Conservation (phyloP, 1,140 invertebrate genomes). For the Ectropis grisescens region DNA sequence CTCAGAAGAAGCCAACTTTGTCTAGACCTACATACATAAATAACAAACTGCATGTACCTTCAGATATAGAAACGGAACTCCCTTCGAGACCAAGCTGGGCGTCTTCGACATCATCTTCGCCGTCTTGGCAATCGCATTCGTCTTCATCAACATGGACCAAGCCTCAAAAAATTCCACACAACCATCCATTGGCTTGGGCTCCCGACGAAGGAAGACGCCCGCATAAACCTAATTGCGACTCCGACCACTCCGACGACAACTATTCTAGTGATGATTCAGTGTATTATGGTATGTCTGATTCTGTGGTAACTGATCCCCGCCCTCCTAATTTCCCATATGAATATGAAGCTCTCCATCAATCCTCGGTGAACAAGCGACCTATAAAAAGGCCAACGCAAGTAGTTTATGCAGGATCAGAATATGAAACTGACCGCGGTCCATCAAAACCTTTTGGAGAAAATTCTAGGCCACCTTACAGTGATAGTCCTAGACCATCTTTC, state of each 20-base stretch:
- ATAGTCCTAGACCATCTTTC: no score
- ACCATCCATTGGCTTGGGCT: slow-evolving; percentile 40
- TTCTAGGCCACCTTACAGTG: slow-evolving; percentile 75
- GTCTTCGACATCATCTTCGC: background rate
- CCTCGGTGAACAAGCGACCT: slow-evolving; percentile 34
- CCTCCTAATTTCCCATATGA: slow-evolving; percentile 76
- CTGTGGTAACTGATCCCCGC: slow-evolving; percentile 77
- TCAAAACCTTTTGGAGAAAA: no score
- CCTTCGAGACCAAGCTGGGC: slow-evolving; percentile 53
- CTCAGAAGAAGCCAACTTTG: slow-evolving; percentile 38
- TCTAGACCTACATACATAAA: slow-evolving; percentile 46
- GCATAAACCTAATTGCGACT: slow-evolving; percentile 53
- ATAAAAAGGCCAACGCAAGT: slow-evolving; percentile 59
- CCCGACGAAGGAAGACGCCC: slow-evolving; percentile 51
- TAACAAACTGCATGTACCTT: slow-evolving; percentile 43
- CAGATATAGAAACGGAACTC: slow-evolving; percentile 46
- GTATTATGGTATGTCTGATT: slow-evolving; percentile 50
- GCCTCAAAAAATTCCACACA: slow-evolving; percentile 11
- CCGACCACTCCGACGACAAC: slow-evolving; percentile 43
- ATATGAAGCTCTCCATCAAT: slow-evolving; percentile 48
- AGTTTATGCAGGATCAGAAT: slow-evolving; percentile 48
- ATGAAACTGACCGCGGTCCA: slow-evolving; percentile 42
- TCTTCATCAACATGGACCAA: slow-evolving; percentile 33
- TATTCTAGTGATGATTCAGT: slow-evolving; percentile 42
- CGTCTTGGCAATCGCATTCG: background rate